Conservation (phyloP, 2,797 vertebrate species). For the Gadopsis marmoratus region DNA sequence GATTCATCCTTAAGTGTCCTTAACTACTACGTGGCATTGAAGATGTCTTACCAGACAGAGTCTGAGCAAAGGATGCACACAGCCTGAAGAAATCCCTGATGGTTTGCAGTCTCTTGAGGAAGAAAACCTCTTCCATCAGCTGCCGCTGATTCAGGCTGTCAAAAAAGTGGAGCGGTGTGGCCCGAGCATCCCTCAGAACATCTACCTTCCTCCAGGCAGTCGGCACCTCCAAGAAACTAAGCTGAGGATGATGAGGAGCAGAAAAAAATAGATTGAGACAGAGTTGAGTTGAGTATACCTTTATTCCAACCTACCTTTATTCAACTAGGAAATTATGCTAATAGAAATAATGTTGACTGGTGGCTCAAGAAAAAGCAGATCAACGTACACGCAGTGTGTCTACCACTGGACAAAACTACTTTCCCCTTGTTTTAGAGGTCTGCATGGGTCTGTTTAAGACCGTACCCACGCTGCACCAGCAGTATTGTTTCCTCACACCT, state of each 20-base stretch:
- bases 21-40: not conserved
- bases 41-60: constrained; percentile 89
- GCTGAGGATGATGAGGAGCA: constrained; percentile 70
- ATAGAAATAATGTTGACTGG: not conserved
- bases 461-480: not conserved
- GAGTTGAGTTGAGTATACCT: not conserved
- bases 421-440: not conserved
- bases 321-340: not conserved
- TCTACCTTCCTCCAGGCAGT: constrained; percentile 95
- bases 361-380: not conserved
- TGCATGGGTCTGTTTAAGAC: not conserved
- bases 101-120: constrained; percentile 96
- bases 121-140: constrained; percentile 96
- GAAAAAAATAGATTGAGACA: fast-evolving
- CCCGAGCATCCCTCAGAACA: constrained; percentile 93
- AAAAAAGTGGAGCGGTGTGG: constrained; percentile 93
- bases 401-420: not conserved
- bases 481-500: not conserved
- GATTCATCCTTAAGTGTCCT: not conserved
- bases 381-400: not conserved
- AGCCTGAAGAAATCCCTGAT: constrained; percentile 96
- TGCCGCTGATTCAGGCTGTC: constrained; percentile 90
- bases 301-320: not conserved
- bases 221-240: constrained; percentile 96
- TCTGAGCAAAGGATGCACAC: constrained; percentile 94